Evolutionary conservation across 2,113 vertebrate species (phyloP).

Genomic region (Misgurnus anguillicaudatus): DNA sequence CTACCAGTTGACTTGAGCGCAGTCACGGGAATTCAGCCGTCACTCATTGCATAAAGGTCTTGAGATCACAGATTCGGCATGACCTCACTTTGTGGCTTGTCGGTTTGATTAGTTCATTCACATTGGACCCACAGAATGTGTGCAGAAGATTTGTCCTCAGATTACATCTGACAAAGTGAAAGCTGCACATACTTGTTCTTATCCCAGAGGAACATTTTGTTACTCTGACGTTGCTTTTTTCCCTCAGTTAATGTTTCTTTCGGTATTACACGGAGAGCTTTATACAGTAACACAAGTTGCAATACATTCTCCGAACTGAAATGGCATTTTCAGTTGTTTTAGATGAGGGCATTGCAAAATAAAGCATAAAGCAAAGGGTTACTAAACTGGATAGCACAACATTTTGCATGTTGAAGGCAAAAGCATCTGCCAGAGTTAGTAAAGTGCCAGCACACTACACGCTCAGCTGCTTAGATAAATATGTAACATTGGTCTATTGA

Average conservation of each 20-base stretch:
- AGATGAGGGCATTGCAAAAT: conserved; percentile 5
- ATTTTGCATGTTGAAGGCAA: conserved; percentile 35
- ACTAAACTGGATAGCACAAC: conserved; percentile 25
- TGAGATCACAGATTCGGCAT: neutral
- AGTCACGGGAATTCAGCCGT: conserved; percentile 23
- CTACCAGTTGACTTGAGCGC: conserved; percentile 28
- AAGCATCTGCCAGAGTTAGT: conserved; percentile 27
- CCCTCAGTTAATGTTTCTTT: too few relatives aligned
- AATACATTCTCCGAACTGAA: conserved; percentile 6
- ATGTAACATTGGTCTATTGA: conserved; percentile 21
- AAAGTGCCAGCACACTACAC: conserved; percentile 48
- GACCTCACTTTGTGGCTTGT: neutral
- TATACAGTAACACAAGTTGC: neutral
- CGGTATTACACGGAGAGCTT: neutral
- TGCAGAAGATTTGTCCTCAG: conserved; percentile 5
- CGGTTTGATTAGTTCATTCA: conserved; percentile 12
- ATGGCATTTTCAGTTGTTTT: conserved; percentile 10
- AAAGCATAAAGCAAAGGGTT: neutral
- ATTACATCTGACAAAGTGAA: neutral
- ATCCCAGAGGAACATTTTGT: neutral
- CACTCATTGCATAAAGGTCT: conserved; percentile 13
- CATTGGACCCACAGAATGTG: neutral
- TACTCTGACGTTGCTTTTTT: neutral
- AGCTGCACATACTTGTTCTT: neutral
- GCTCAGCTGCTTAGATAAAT: conserved; percentile 45